phyloP scores from a whole-genome alignment of 2,888 invertebrate species.

The Macrophya annulata region DNA sequence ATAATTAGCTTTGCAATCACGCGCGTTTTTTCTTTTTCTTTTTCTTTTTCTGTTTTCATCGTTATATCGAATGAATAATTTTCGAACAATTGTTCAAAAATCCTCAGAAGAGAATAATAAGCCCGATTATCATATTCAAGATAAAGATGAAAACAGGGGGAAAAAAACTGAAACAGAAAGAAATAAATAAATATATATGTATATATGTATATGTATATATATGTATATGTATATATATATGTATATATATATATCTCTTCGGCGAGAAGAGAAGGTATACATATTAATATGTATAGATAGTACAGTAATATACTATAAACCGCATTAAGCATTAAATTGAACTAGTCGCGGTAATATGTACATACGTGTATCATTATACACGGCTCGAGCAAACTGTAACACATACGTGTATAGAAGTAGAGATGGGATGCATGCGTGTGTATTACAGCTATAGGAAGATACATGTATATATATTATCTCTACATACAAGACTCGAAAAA shows the following conservation, averaged over 20 bases:
- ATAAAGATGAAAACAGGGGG: background rate
- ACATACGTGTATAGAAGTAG: background rate
- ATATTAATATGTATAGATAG: background rate
- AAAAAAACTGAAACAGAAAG: background rate
- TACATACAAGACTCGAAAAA: background rate
- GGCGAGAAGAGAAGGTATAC: background rate
- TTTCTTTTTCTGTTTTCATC: no score
- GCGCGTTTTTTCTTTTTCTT: no score
- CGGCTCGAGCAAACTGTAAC: background rate
- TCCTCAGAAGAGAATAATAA: background rate
- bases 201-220: no score
- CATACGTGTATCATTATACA: slow-evolving; percentile 4
- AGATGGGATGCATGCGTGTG: background rate
- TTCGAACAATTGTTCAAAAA: background rate
- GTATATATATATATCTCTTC: background rate
- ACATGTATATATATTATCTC: background rate
- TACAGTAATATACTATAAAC: background rate
- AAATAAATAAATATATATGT: no score
- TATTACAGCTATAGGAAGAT: background rate
- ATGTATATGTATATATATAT: no score
- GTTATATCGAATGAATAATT: no score
- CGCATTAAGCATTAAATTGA: background rate
- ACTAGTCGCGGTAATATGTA: slow-evolving; percentile 6
- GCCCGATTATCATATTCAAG: background rate
- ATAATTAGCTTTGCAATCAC: background rate